phyloP scores from a whole-genome alignment of 1,140 invertebrate species.

The Eumaeus atala region DNA sequence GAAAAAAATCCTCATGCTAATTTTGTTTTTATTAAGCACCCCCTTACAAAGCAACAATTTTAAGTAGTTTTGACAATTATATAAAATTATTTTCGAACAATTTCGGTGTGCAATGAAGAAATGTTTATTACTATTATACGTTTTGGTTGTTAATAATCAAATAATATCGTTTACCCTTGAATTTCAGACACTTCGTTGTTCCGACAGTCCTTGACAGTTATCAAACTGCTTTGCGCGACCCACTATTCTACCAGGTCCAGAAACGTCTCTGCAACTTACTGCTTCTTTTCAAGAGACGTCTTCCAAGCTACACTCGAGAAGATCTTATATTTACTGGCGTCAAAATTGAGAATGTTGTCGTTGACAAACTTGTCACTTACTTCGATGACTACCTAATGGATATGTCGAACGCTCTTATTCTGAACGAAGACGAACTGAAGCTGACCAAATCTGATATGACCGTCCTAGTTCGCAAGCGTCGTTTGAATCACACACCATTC shows the following conservation, averaged over 20 bases:
- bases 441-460: slow-evolving; percentile 50
- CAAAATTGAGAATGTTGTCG: slow-evolving; percentile 71
- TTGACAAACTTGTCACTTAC: slow-evolving; percentile 73
- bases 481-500: slow-evolving; percentile 80
- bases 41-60: too few species aligned
- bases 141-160: too few species aligned
- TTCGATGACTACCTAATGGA: slow-evolving; percentile 74
- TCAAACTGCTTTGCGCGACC: slow-evolving; percentile 78
- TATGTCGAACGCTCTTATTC: slow-evolving; percentile 67
- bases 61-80: too few species aligned
- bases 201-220: slow-evolving; percentile 73
- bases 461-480: slow-evolving; percentile 75
- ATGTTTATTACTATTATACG: too few species aligned
- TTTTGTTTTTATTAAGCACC: too few species aligned
- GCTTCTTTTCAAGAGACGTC: slow-evolving; percentile 74
- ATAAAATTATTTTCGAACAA: too few species aligned
- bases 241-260: slow-evolving; percentile 78
- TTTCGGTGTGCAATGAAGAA: too few species aligned
- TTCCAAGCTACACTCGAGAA: slow-evolving; percentile 77
- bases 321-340: slow-evolving; percentile 76
- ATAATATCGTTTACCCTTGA: background rate
- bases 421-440: slow-evolving; percentile 46
- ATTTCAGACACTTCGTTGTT: slow-evolving; percentile 56
- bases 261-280: slow-evolving; percentile 76
- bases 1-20: too few species aligned